These are phyloP conservation scores for Dasyornis broadbenti DNA, from an alignment of 2,113 vertebrate genomes.

Conservation along the genomic window DNA sequence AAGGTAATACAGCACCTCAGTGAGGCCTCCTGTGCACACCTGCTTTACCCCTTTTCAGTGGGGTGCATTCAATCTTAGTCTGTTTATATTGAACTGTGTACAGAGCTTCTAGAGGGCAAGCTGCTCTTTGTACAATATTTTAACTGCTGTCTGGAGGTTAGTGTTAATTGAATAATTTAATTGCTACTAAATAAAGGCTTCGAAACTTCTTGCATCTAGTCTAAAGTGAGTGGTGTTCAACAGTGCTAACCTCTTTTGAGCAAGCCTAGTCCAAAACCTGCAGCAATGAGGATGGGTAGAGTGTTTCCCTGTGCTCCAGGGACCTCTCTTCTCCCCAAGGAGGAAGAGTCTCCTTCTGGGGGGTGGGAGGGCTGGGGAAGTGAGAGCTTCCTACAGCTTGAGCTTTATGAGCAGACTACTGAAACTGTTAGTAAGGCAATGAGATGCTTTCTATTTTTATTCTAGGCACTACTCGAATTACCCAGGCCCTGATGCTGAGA, in stretches of 20 bases:
- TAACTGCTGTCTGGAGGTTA: conserved; percentile 70
- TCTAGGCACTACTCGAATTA: neutral
- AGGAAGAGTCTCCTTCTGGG: neutral
- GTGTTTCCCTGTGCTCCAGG: neutral
- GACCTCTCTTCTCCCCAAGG: too few relatives aligned
- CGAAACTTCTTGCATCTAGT: conserved; percentile 37
- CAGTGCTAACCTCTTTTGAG: neutral
- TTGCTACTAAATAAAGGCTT: conserved; percentile 81
- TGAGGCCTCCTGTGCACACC: conserved; percentile 66
- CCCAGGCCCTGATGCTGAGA: neutral
- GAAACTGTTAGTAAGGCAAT: neutral
- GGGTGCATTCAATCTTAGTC: conserved; percentile 60
- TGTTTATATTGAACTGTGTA: conserved; percentile 61
- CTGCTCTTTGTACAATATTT: conserved; percentile 69
- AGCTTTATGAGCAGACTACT: neutral
- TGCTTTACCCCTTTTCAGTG: conserved; percentile 72
- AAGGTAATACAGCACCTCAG: conserved; percentile 51
- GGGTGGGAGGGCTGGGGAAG: neutral
- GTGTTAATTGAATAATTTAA: conserved; percentile 70
- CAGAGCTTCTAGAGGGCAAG: conserved; percentile 41
- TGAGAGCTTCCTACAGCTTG: neutral
- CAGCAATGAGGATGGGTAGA: accelerated
- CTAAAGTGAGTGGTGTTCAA: neutral
- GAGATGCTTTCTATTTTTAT: neutral
- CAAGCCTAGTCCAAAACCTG: neutral